Evolutionary conservation across 2,113 vertebrate genomes (phyloP).

Genomic region (Pao palembangensis): DNA sequence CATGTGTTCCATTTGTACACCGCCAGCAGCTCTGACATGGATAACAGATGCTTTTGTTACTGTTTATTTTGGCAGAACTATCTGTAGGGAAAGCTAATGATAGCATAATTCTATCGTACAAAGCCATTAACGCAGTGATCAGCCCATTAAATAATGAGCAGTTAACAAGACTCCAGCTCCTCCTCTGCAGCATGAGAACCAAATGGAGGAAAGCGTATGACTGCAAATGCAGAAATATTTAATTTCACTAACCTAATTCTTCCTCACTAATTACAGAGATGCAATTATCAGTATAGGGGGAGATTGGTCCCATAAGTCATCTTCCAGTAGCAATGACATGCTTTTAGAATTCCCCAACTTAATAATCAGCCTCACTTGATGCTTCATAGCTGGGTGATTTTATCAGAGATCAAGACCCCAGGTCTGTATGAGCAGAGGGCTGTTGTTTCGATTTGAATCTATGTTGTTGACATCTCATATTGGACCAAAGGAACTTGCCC

Average conservation of each 20-base stretch:
- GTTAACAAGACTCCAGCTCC: conserved; percentile 16
- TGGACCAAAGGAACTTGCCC: conserved; percentile 33
- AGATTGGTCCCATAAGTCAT: conserved; percentile 51
- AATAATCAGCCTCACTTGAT: conserved; percentile 48
- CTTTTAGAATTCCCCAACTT: conserved; percentile 45
- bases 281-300: conserved; percentile 53
- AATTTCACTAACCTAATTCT: conserved; percentile 4
- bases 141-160: conserved; percentile 24
- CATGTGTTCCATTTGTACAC: conserved; percentile 17
- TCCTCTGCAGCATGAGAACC: conserved; percentile 14
- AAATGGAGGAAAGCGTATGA: conserved; percentile 35
- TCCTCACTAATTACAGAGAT: conserved; percentile 52
- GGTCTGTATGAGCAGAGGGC: conserved; percentile 19
- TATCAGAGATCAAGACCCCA: conserved; percentile 22
- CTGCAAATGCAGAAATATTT: not conserved
- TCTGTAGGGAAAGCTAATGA: conserved; percentile 49
- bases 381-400: conserved; percentile 49
- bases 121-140: conserved; percentile 45
- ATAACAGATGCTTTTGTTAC: not conserved
- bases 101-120: conserved; percentile 41
- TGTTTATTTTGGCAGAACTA: conserved; percentile 30
- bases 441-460: conserved; percentile 2
- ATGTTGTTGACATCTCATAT: conserved; percentile 33
- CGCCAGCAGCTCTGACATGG: conserved; percentile 13
- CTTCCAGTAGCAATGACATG: conserved; percentile 47